Conservation (phyloP, 2,113 vertebrate genomes). For the Brienomyrus brachyistius region DNA sequence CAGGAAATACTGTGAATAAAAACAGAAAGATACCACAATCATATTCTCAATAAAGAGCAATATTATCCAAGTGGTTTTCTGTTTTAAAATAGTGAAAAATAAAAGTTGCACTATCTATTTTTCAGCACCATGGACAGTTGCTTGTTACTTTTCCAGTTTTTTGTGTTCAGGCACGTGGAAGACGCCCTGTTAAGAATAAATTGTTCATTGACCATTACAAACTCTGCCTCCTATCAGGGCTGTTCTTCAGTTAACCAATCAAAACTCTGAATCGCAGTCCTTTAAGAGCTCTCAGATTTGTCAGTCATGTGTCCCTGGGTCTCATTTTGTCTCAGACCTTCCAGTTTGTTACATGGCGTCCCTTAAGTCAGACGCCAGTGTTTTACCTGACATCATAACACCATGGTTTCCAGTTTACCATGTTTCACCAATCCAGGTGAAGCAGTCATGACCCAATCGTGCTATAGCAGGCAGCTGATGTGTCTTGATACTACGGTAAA, state of each 20-base stretch:
- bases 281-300: not conserved
- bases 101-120: not conserved
- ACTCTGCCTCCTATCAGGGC: not conserved
- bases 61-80: not conserved
- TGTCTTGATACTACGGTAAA: not conserved
- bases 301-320: not conserved
- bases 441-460: not conserved
- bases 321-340: not conserved
- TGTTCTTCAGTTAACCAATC: not conserved
- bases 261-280: not conserved
- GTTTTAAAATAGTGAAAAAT: not conserved
- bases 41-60: not conserved
- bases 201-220: not conserved
- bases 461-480: not conserved
- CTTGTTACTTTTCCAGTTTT: not conserved
- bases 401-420: not conserved
- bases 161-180: not conserved
- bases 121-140: conserved; percentile 38
- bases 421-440: not conserved
- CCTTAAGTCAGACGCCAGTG: not conserved
- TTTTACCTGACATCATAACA: not conserved
- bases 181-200: not conserved
- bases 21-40: not conserved
- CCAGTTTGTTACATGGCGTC: not conserved
- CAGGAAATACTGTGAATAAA: not conserved